Evolutionary conservation across 1,140 invertebrate genomes (phyloP), one percentile per base, ranked within the genome.

Genomic region (Drosophila parvula): DNA sequence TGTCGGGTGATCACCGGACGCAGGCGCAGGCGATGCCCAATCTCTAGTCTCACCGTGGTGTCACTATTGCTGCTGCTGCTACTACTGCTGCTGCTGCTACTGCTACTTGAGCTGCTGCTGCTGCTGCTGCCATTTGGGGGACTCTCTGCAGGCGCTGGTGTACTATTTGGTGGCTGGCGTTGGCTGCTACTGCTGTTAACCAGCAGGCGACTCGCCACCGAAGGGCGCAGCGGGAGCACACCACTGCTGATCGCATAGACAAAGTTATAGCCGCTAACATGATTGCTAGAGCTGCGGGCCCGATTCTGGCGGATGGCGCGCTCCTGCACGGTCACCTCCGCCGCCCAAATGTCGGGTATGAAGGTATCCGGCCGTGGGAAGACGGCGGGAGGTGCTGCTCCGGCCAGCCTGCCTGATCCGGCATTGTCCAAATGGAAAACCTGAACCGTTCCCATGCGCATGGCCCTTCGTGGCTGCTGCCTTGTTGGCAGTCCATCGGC

Each of bases 211-310:
- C 40, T 69, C 34, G 73, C 56, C 47, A 63, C 41, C 14, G 51
- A 48, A 0, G 74, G 56, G 0, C 78, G 57, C 41, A 91, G 55
- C n/a, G 91, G 86, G 14, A 92, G 36, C 0, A 92, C 91, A 5
- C 91, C 91, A 41, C 91, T 92, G 41, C 91, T 92, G 12, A 92
- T 92, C 12, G 91, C 91, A 55, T 92, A 92, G 28, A 92, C 91
- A 68, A 90, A 92, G 45, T 91, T 90, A 32, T 92, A 92, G 3
- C 82, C 86, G 38, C 79, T 88, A 2, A 82, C 80, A 27, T 69
- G 80, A 32, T 80, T 85, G 44, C 41, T 51, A 4, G 79, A 70
- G 43, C 78, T 78, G 11, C 90, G 74, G 55, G 85, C 62, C 30
- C 90, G 63, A 60, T 77, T 78, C 44, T 80, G 81, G 14, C 91